These are phyloP conservation scores for Hyles euphorbiae DNA, from an alignment of 1,140 invertebrate species.

Conservation along the genomic window DNA sequence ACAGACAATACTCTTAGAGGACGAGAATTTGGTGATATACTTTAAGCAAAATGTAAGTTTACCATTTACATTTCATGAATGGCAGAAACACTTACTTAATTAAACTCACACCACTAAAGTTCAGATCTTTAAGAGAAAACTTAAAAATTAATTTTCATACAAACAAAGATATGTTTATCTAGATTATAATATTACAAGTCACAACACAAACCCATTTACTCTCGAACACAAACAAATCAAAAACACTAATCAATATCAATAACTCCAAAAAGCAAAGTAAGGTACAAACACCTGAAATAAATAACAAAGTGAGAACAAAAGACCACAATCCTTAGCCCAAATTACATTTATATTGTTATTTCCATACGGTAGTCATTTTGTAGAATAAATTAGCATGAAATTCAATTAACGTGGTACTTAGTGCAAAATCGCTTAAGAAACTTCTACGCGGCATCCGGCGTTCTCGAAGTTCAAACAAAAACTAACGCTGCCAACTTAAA, in stretches of 20 bases:
- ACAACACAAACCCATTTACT: too few relatives aligned
- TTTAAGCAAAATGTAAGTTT: conserved; percentile 58
- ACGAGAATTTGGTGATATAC: conserved; percentile 43
- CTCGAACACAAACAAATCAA: background rate
- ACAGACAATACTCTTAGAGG: conserved; percentile 43
- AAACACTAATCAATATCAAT: conserved; percentile 1
- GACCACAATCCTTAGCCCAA: background rate
- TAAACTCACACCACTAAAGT: background rate
- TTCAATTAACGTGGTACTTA: conserved; percentile 32
- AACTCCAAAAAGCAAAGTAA: too few relatives aligned
- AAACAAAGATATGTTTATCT: too few relatives aligned
- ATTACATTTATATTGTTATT: conserved; percentile 17
- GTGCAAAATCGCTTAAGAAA: conserved; percentile 26
- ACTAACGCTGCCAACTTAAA: conserved; percentile 8
- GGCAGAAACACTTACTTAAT: background rate
- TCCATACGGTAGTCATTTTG: conserved; percentile 27
- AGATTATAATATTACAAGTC: too few relatives aligned
- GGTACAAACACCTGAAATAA: background rate
- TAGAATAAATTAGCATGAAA: conserved; percentile 36
- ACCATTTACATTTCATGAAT: conserved; percentile 1
- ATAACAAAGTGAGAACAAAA: background rate
- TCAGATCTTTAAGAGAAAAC: too few relatives aligned
- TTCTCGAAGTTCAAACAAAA: conserved; percentile 17
- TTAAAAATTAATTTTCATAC: too few relatives aligned
- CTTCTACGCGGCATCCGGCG: conserved; percentile 8